phyloP scores from a whole-genome alignment of 2,113 vertebrate species.

The Ophthalmolycus amberensis region DNA sequence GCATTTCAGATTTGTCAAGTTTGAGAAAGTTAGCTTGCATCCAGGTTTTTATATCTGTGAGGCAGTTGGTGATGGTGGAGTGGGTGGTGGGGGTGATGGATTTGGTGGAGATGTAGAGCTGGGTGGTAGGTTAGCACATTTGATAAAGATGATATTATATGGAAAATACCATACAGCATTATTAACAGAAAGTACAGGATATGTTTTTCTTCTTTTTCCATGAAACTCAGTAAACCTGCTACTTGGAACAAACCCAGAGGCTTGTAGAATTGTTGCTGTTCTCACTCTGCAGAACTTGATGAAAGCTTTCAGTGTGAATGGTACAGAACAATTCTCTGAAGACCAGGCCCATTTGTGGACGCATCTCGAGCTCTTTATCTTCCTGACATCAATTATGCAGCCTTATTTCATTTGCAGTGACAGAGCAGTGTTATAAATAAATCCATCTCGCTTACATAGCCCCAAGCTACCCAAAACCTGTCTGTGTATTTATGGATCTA shows the following conservation, averaged over 20 bases:
- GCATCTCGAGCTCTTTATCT: constrained; percentile 33
- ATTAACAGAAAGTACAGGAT: neutral
- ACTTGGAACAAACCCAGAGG: neutral
- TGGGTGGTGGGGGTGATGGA: too few relatives aligned
- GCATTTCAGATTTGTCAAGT: too few relatives aligned
- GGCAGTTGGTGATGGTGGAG: too few relatives aligned
- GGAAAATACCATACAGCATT: neutral
- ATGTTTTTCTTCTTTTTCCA: neutral
- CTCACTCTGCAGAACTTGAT: neutral
- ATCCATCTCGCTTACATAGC: constrained; percentile 53
- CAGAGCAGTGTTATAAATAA: constrained; percentile 54
- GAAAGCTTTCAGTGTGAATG: constrained; percentile 8
- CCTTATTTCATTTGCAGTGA: constrained; percentile 51
- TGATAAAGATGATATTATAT: neutral
- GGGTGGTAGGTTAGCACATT: too few relatives aligned
- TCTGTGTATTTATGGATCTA: constrained; percentile 52
- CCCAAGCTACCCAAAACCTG: constrained; percentile 32
- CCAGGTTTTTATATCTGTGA: too few relatives aligned
- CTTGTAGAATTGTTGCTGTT: neutral
- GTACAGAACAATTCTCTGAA: constrained; percentile 31
- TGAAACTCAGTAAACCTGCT: neutral
- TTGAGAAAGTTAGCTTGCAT: too few relatives aligned
- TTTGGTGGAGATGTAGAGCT: too few relatives aligned
- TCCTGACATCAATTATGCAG: constrained; percentile 42
- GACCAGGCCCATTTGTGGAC: constrained; percentile 37